Evolutionary conservation across 2,888 invertebrate species (phyloP), one percentile per base, ranked within the genome.

Genomic region (Biston stratarius): DNA sequence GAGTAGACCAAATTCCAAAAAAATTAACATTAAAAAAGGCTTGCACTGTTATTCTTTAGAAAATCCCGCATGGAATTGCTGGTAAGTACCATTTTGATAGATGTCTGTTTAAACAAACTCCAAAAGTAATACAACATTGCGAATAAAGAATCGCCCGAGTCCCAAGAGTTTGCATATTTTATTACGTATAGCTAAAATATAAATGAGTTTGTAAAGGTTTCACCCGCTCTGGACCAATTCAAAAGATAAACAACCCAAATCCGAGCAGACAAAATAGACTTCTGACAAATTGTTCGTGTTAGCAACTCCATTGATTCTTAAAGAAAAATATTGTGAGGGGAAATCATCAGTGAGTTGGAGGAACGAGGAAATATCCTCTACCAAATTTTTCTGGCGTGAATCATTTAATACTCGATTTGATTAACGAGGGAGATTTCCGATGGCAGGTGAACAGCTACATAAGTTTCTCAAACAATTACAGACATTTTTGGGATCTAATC

Each of bases 341-440:
- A 85, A 86, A 85, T 88, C 81, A 87, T 86, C 86, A 84, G 84
- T 77, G 81, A 80, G 75, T 82, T 78, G 75, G 75, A 71, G 70
- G 75, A 75, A 74, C 76, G 69, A 74, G 81, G 83, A 84, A 84
- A 87, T 87, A 85, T 88, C 82, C 83, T 80, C 77, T 80, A 81
- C 82, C 80, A 75, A 76, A 80, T 64, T 69, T 80, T 81, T 74
- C 74, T 72, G 76, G 78, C 81, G 75, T 81, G 85, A 83, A 77
- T 85, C 87, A 88, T 90, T 90, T 84, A 87, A 83, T 87, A 86
- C 83, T 81, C 84, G 80, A 87, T 89, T 89, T 89, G 86, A 90
- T 89, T 89, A 88, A 89, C 82, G 87, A 83, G 78, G 69, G 73
- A 75, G 73, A 77, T 77, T 74, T 69, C 72, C 61, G 61, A 55